Evolutionary conservation across 2,888 invertebrate species (phyloP).

Genomic region (Pseudoips prasinana): DNA sequence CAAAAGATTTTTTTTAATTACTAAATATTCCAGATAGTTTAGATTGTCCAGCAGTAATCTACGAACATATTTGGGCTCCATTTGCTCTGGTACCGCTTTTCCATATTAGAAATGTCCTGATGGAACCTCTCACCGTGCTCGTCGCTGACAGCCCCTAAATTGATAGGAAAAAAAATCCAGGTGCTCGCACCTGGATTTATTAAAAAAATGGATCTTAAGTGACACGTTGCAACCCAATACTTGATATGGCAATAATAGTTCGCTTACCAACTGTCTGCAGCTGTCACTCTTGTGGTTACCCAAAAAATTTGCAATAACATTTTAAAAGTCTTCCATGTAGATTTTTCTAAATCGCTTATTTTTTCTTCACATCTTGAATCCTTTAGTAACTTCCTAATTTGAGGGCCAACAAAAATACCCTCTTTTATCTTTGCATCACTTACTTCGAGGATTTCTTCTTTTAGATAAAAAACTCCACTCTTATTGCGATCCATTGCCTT

Average conservation of each 20-base stretch:
- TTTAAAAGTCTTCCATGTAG: conserved; percentile 1
- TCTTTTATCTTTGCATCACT: no score
- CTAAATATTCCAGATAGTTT: background rate
- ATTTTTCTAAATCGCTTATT: conserved; percentile 1
- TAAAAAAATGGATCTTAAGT: background rate
- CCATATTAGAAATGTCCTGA: no score
- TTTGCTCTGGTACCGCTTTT: no score
- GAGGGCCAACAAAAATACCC: no score
- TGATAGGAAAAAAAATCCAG: conserved; percentile 5
- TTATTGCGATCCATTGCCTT: conserved; percentile 1
- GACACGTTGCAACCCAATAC: no score
- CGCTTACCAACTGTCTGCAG: background rate
- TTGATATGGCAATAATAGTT: background rate
- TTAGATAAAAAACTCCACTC: background rate
- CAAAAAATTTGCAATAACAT: conserved; percentile 1
- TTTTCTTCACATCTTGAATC: conserved; percentile 1
- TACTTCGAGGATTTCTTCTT: background rate
- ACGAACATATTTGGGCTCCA: conserved; percentile 43
- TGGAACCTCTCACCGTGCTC: no score
- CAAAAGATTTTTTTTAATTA: conserved; percentile 3
- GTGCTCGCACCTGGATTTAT: background rate
- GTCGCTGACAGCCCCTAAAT: no score
- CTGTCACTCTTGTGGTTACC: conserved; percentile 1
- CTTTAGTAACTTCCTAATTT: conserved; percentile 1
- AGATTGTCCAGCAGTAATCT: conserved; percentile 41